These are phyloP conservation scores for Tyria jacobaeae DNA, from an alignment of 2,888 invertebrate species.

Conservation along the genomic window DNA sequence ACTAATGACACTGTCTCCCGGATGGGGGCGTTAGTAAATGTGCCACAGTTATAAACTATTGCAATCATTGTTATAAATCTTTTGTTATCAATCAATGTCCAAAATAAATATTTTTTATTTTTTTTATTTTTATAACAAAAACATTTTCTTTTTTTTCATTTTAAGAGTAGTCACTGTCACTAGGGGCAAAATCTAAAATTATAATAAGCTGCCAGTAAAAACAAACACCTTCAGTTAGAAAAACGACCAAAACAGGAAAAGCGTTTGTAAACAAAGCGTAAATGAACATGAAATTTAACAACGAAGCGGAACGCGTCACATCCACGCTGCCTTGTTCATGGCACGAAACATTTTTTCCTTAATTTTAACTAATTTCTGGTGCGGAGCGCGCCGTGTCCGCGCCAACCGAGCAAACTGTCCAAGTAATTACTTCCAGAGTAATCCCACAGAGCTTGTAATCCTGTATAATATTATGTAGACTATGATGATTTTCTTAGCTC, in stretches of 20 bases:
- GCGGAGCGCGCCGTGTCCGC: constrained; percentile 44
- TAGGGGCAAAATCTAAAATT: neutral
- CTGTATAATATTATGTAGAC: constrained; percentile 43
- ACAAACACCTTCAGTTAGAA: neutral
- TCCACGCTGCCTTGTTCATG: constrained; percentile 36
- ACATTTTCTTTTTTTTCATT: too few relatives aligned
- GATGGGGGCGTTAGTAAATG: too few relatives aligned
- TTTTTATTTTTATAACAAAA: too few relatives aligned
- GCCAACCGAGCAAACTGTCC: constrained; percentile 55
- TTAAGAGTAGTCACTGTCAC: neutral
- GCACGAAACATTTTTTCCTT: constrained; percentile 46
- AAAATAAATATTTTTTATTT: too few relatives aligned
- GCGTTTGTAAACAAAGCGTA: constrained; percentile 41
- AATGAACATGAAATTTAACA: constrained; percentile 44
- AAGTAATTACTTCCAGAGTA: constrained; percentile 63
- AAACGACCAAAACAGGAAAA: constrained; percentile 26
- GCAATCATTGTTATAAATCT: too few relatives aligned
- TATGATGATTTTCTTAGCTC: constrained; percentile 41
- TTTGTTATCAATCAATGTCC: too few relatives aligned
- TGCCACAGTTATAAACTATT: too few relatives aligned
- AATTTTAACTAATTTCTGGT: constrained; percentile 61
- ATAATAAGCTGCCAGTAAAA: constrained; percentile 14
- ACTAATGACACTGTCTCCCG: too few relatives aligned
- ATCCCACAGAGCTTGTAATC: constrained; percentile 52
- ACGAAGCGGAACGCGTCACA: constrained; percentile 37